These are phyloP conservation scores for Spodoptera exigua DNA, from an alignment of 2,888 invertebrate species.

Conservation along the genomic window DNA sequence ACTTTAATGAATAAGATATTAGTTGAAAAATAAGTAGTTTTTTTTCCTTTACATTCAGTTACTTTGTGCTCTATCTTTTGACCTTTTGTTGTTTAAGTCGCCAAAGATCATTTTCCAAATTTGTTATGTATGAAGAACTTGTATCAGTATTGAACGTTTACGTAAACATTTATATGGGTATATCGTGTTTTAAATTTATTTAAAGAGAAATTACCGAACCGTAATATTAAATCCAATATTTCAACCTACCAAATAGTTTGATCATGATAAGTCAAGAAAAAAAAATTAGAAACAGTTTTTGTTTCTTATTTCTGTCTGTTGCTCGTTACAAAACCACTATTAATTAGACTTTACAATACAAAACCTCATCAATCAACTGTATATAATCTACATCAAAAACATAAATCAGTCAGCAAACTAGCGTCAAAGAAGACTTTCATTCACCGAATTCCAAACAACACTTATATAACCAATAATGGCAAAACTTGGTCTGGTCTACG, in stretches of 20 bases:
- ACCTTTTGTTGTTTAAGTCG: neutral
- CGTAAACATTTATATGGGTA: neutral
- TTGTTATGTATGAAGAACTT: too few species aligned
- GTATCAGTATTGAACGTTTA: too few species aligned
- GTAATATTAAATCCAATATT: too few species aligned
- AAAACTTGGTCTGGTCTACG: slow-evolving; percentile 45
- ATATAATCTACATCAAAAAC: neutral
- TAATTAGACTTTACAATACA: slow-evolving; percentile 20
- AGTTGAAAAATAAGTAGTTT: slow-evolving; percentile 13
- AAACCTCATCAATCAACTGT: slow-evolving; percentile 33
- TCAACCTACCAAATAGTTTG: too few species aligned
- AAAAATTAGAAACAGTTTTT: too few species aligned
- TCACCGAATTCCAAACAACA: slow-evolving; percentile 43
- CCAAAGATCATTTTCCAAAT: neutral
- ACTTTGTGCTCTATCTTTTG: slow-evolving; percentile 3
- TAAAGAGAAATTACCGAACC: too few species aligned
- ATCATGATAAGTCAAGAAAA: too few species aligned
- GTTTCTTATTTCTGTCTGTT: too few species aligned
- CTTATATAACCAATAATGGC: slow-evolving; percentile 48
- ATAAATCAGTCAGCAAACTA: slow-evolving; percentile 7
- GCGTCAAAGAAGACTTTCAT: slow-evolving; percentile 28
- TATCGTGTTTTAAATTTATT: neutral
- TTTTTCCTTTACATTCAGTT: neutral
- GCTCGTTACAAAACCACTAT: slow-evolving; percentile 1
- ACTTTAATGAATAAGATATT: slow-evolving; percentile 46